Evolutionary conservation across 2,113 vertebrate species (phyloP), one percentile per base, ranked within the genome.

Genomic region (Meles meles): DNA sequence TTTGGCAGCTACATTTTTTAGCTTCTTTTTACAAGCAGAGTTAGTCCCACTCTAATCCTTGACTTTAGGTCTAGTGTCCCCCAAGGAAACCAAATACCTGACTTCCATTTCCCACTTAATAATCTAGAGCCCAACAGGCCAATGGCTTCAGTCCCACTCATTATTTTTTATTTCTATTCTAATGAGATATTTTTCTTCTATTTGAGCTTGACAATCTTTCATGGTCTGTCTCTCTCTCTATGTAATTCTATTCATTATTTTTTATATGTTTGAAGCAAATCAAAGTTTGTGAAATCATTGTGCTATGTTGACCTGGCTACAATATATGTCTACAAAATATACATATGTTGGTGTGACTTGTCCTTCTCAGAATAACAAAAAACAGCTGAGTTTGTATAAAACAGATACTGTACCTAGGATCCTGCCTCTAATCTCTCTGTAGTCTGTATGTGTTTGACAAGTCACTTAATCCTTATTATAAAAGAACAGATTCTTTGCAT

Each of bases 201-300:
- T 87, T 92, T 96, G 79, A 57, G 47, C 31, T 86, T 96, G 59
- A 44, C 44, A 94, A 6, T 76, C 7, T 67, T 89, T 42, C 80
- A 74, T 61, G 31, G 31, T 92, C 4, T 76, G 17, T 84, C 34
- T 88, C 2, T 88, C n/a, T 65, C 11, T 76, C 49, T 89, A 3
- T 59, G 74, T 52, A 94, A 81, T 94, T 94, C 74, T 85, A 80
- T 82, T 76, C 23, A 61, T 63, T 47, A 85, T 91, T 97, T 10
- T 27, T 93, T 81, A 47, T 63, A 89, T 76, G 7, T 92, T 88
- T 76, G 80, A 47, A 94, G 55, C 13, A 92, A 83, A 94, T 17
- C 18, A 81, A 94, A 85, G 52, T 86, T 34, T 76, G 23, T 90
- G 65, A 89, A 67, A 86, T 76, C 39, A 42, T 9, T 74, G 17